Evolutionary conservation across 2,797 vertebrate genomes (phyloP), one percentile per base, ranked within the genome.

Genomic region (Cryptoblepharus egeriae): DNA sequence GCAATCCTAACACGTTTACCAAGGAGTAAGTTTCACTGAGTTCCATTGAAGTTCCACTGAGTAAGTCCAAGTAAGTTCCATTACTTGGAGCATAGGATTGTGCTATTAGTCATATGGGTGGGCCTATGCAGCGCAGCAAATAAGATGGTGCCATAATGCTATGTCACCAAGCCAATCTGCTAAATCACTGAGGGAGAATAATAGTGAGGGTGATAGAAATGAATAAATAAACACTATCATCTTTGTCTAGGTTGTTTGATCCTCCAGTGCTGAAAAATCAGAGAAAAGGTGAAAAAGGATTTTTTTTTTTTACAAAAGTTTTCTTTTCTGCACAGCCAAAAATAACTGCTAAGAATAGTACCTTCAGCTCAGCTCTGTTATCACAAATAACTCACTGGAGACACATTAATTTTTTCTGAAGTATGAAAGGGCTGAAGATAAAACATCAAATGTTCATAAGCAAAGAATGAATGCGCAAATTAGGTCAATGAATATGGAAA

Each of bases 381-480:
- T 42, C 37, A 20, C 39, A 71, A 78, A 78, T 69, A 78, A 32
- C 68, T 70, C 5, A 12, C 45, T 3, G 42, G 42, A 49, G 42
- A 70, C 39, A 15, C 13, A 20, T 30, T 32, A 15, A 20, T 68
- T 68, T 68, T n/a, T 35, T 24, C 49, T 28, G 30, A 78, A 37
- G 16, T 78, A 57, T 57, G 65, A 57, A 58, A 12, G 20, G 1
- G 35, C 35, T 68, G 39, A 57, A 0, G 58, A 63, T 28, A 63
- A 61, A 80, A 71, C 63, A 57, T 80, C 58, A 35, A 63, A 18
- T 32, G 9, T 80, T 72, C 78, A 72, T 35, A 71, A 49, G 68
- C 77, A 69, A 78, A 28, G 78, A 32, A 28, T 72, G 78, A 30
- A 80, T 58, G n/a, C 28, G 45, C 58, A 49, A 80, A 71, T 80